phyloP scores from a whole-genome alignment of 2,113 vertebrate species.

The Caranx melampygus region DNA sequence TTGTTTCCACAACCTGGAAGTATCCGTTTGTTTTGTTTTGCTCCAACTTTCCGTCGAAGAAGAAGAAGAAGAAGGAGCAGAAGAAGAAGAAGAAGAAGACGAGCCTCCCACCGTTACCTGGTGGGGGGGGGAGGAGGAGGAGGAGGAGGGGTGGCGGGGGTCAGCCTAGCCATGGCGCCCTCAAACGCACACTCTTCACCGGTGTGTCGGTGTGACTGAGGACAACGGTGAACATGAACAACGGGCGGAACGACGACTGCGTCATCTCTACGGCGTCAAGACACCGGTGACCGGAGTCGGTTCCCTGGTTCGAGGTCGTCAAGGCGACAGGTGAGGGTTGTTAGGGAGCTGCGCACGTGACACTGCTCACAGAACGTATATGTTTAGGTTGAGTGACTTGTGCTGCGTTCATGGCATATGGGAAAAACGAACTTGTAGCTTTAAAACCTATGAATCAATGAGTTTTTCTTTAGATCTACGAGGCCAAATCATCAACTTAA shows the following conservation, averaged over 20 bases:
- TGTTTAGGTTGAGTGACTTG: neutral
- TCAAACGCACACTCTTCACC: neutral
- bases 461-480: no score
- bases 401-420: neutral
- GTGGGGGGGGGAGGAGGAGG: neutral
- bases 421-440: neutral
- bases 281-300: slow-evolving; percentile 31
- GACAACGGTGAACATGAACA: slow-evolving; percentile 52
- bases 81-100: slow-evolving; percentile 27
- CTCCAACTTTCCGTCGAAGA: slow-evolving; percentile 45
- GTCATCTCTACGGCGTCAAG: slow-evolving; percentile 25
- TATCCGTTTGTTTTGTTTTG: neutral
- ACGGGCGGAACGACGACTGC: slow-evolving; percentile 30
- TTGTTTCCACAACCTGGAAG: slow-evolving; percentile 28
- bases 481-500: neutral
- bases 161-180: slow-evolving; percentile 62
- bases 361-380: slow-evolving; percentile 10
- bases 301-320: slow-evolving; percentile 9
- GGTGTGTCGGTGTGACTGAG: slow-evolving; percentile 50
- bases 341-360: slow-evolving; percentile 18
- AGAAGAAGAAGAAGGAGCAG: neutral
- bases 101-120: slow-evolving; percentile 40
- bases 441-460: neutral
- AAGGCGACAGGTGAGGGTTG: slow-evolving; percentile 51
- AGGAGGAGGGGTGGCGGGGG: slow-evolving; percentile 1